Percentiles rank a stretch among this genome's conserved stretches.
Conservation (phyloP, 1,140 invertebrate species). For the Drosophila bipectinata region DNA sequence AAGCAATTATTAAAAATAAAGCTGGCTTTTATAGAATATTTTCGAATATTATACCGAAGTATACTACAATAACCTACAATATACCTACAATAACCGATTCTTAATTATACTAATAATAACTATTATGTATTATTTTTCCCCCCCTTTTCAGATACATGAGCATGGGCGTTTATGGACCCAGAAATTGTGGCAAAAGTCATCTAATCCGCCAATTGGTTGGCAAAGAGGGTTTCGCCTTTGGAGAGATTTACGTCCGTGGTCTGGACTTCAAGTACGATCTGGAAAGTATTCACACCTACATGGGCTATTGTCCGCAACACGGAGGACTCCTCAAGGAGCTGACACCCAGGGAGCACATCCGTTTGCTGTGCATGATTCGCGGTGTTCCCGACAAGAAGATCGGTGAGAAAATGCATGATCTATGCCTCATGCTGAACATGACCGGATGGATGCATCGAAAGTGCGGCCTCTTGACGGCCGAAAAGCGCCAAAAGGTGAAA, state of each 20-base stretch:
- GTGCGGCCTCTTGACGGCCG: conserved; percentile 45
- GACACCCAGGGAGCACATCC: conserved; percentile 67
- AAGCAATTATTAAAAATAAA: no score
- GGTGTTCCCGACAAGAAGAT: conserved; percentile 61
- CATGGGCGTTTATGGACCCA: conserved; percentile 68
- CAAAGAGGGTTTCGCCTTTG: conserved; percentile 67
- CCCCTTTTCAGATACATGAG: conserved; percentile 55
- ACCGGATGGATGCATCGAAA: conserved; percentile 65
- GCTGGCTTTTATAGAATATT: no score
- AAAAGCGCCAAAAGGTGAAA: conserved; percentile 65
- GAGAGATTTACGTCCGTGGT: conserved; percentile 73
- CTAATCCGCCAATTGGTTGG: conserved; percentile 65
- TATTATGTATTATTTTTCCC: no score
- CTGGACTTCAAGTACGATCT: conserved; percentile 68
- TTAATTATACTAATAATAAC: no score
- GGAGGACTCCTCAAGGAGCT: conserved; percentile 43
- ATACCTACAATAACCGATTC: no score
- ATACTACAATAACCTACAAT: no score
- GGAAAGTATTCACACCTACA: conserved; percentile 52
- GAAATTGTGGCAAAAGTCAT: conserved; percentile 65
- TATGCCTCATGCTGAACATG: conserved; percentile 68
- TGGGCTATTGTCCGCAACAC: conserved; percentile 71
- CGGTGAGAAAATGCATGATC: conserved; percentile 63
- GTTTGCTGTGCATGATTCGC: conserved; percentile 67
- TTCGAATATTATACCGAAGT: no score